These are phyloP conservation scores for Urocynchramus pylzowi DNA, from an alignment of 2,113 vertebrate species.

Conservation along the genomic window DNA sequence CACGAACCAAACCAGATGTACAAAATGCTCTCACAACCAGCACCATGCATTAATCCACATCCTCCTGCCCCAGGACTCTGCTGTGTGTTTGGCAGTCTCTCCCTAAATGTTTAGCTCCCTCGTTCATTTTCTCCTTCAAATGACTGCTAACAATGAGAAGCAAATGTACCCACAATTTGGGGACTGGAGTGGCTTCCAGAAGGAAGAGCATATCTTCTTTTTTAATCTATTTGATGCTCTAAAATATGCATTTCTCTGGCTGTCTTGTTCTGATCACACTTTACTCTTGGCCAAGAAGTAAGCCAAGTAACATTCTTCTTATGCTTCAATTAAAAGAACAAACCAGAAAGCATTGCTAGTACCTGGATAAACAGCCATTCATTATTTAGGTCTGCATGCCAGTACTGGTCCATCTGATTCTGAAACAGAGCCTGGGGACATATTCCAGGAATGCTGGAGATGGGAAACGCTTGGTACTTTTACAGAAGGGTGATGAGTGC, in stretches of 20 bases:
- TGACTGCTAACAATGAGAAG: background rate
- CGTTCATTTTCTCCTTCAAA: background rate
- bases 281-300: background rate
- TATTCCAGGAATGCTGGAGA: background rate
- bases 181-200: background rate
- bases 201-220: background rate
- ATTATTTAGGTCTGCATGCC: background rate
- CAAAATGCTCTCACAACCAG: background rate
- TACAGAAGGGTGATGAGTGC: background rate
- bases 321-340: background rate
- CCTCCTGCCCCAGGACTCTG: background rate
- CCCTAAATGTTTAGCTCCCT: background rate
- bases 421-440: background rate
- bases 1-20: background rate
- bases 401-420: background rate
- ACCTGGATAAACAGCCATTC: background rate
- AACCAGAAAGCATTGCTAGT: background rate
- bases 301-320: background rate
- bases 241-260: background rate
- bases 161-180: background rate
- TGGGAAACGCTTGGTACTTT: accelerated
- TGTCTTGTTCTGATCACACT: background rate
- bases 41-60: background rate
- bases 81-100: background rate
- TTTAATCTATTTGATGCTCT: background rate